These are phyloP conservation scores for Ramphastos sulfuratus DNA, from an alignment of 2,113 vertebrate genomes.

Conservation along the genomic window DNA sequence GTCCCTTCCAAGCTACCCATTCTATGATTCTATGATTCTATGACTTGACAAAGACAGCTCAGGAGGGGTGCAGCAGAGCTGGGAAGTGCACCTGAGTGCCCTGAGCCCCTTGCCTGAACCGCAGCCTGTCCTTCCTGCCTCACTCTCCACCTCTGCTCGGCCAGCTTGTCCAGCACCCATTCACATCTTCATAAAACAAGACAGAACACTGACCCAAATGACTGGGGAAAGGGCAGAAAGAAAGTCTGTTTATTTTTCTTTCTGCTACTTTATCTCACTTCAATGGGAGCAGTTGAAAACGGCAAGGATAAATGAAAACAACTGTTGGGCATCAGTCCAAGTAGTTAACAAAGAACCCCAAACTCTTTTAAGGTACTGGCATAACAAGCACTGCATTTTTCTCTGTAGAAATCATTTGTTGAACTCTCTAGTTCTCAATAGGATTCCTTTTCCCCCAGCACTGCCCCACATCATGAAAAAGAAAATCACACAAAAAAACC, in stretches of 20 bases:
- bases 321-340: constrained; percentile 70
- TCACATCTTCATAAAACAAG: neutral
- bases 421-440: constrained; percentile 24
- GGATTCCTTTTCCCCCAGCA: neutral
- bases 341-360: constrained; percentile 66
- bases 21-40: too few species aligned
- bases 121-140: neutral
- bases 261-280: constrained; percentile 72
- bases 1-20: too few species aligned
- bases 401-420: constrained; percentile 64
- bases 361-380: constrained; percentile 73
- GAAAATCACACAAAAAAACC: neutral
- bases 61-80: neutral
- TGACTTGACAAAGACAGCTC: neutral
- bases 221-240: neutral
- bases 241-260: constrained; percentile 54
- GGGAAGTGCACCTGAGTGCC: neutral
- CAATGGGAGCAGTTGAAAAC: constrained; percentile 58
- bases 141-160: accelerated
- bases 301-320: constrained; percentile 70
- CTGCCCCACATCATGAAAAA: neutral
- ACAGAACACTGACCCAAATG: neutral
- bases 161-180: neutral
- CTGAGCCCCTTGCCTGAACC: accelerated
- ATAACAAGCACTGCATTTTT: constrained; percentile 70